Percentiles rank a stretch among this genome's conserved stretches.
These are phyloP conservation scores for Gymnarchus niloticus DNA, from an alignment of 2,113 vertebrate species.

Conservation along the genomic window DNA sequence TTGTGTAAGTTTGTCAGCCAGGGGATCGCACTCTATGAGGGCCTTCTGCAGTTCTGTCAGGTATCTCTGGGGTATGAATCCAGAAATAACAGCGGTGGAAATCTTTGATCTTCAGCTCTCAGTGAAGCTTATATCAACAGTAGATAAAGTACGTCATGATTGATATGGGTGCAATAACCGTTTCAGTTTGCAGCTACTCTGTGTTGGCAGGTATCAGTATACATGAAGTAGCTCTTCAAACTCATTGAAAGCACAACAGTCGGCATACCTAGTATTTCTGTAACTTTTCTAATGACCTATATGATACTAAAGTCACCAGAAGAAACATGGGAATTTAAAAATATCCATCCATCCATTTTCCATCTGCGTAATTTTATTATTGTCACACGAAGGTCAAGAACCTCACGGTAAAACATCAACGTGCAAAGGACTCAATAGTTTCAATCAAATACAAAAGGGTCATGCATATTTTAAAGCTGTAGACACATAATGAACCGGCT, in stretches of 20 bases:
- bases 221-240: neutral
- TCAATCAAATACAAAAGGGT: neutral
- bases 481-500: neutral
- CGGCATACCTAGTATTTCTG: neutral
- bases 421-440: neutral
- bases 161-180: neutral
- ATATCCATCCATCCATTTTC: neutral
- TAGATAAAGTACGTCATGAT: neutral
- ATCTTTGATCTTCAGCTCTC: neutral
- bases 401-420: neutral
- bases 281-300: slow-evolving; percentile 1
- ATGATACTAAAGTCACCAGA: neutral
- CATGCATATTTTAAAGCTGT: neutral
- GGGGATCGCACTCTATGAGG: neutral
- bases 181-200: neutral
- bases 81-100: neutral
- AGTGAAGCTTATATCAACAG: neutral
- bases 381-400: neutral
- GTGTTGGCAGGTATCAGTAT: neutral
- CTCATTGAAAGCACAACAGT: neutral
- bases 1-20: neutral
- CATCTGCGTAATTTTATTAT: neutral
- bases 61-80: neutral
- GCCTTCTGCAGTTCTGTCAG: neutral
- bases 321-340: slow-evolving; percentile 2